Evolutionary conservation across 1,140 invertebrate species (phyloP), one percentile per base, ranked within the genome.

Genomic region (Zaprionus africanus): DNA sequence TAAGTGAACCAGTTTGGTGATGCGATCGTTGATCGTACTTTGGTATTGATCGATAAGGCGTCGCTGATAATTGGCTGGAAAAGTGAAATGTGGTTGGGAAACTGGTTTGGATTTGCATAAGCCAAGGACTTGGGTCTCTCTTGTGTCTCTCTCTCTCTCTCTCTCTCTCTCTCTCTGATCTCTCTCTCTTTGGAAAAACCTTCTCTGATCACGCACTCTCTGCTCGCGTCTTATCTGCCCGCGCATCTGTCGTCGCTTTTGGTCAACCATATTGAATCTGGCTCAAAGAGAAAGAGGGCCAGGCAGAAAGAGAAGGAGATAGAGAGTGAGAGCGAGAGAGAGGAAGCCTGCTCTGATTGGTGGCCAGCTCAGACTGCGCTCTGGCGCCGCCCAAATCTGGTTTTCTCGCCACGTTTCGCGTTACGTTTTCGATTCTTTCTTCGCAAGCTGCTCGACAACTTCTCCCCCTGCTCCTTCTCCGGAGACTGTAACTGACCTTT

Each of bases 1-100:
- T 81, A 84, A 88, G 71, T 90, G 84, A 71, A 88, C 85, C 78
- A 90, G 84, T 88, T 88, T 84, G 54, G 6, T 28, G 34, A 15
- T 49, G 41, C 78, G 74, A 78, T 75, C 31, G 83, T 88, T 41
- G 38, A 41, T 41, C 5, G 17, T 46, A 17, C 7, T 87, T 56
- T 86, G 6, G 5, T 19, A 51, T 38, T 43, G 53, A 46, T 19
- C 34, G 36, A 41, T 59, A 59, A 59, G 57, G 5, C 36, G n/a
- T 41, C 41, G 41, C 15, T 43, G 41, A 43, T 43, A 43, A 43
- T 43, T 43, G 41, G 57, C 24, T 65, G 62, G 28, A 59, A 73
- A 74, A 67, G 67, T 51, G 58, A 76, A 76, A 54, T 34, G 41
- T 38, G n/a, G n/a, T n/a, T 19, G 58, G n/a, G 28, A 71, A 76